Conservation (phyloP, 2,888 invertebrate species). For the Diarsia brunnea region DNA sequence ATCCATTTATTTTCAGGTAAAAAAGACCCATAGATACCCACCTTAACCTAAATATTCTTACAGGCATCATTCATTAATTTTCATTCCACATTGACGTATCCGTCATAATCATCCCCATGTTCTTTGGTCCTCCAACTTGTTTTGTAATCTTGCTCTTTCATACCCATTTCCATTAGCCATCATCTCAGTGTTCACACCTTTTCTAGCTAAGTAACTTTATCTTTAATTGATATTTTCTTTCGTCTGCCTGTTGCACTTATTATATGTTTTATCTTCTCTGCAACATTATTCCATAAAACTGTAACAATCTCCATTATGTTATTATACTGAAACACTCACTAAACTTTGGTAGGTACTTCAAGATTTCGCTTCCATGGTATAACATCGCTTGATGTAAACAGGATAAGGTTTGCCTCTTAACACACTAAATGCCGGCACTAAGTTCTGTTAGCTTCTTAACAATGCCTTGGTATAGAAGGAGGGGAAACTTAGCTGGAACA, state of each 20-base stretch:
- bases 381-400: constrained; percentile 5
- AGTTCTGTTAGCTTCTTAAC: constrained; percentile 32
- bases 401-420: constrained; percentile 26
- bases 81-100: not conserved
- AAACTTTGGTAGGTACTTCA: constrained; percentile 26
- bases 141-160: not conserved
- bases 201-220: not conserved
- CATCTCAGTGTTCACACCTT: not conserved
- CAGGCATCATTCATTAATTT: not conserved
- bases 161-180: not conserved
- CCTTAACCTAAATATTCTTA: no score
- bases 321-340: not conserved
- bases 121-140: no score
- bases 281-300: not conserved
- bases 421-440: constrained; percentile 31
- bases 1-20: no score
- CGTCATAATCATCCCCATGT: not conserved
- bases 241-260: not conserved
- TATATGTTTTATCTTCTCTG: no score
- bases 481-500: constrained; percentile 11
- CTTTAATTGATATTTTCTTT: not conserved
- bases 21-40: no score
- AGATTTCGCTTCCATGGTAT: not conserved
- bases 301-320: not conserved
- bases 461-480: constrained; percentile 31